Evolutionary conservation across 53 echinoderm and acorn worm genomes (phyloP).

Genomic region (Holothuria scabra): DNA sequence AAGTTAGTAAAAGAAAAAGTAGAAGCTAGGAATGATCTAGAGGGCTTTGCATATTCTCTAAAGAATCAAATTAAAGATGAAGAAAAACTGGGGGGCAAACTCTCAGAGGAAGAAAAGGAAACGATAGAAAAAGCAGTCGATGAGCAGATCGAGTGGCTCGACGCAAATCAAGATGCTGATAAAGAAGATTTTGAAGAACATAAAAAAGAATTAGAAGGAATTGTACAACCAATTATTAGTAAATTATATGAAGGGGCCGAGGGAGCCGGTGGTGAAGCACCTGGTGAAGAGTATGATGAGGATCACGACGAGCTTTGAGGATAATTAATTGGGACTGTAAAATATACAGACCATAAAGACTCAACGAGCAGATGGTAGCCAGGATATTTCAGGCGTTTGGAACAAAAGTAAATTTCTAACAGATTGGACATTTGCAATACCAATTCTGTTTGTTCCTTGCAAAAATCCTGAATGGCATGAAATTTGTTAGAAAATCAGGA

Average conservation of each 20-base stretch:
- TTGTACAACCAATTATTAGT: conserved; percentile 88
- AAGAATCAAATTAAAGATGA: conserved; percentile 97
- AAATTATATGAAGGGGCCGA: conserved; percentile 98
- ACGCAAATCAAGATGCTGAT: conserved; percentile 94
- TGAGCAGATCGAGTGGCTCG: conserved; percentile 95
- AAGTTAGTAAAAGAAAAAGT: conserved; percentile 86
- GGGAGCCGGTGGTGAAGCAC: conserved; percentile 58
- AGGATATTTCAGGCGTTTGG: too few relatives aligned
- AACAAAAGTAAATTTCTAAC: too few relatives aligned
- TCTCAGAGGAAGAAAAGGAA: conserved; percentile 87
- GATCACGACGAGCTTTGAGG: conserved; percentile 82
- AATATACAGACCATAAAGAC: neutral
- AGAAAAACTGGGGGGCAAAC: conserved; percentile 94
- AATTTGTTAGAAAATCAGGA: too few relatives aligned
- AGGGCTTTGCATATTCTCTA: conserved; percentile 93
- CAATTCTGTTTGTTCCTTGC: too few relatives aligned
- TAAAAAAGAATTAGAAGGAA: conserved; percentile 92
- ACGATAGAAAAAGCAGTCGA: conserved; percentile 79
- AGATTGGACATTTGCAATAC: too few relatives aligned
- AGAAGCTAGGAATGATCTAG: conserved; percentile 91
- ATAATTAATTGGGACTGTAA: neutral
- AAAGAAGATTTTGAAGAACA: conserved; percentile 91
- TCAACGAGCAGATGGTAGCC: neutral
- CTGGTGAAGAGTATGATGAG: conserved; percentile 60
- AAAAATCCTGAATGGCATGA: too few relatives aligned